phyloP scores from a whole-genome alignment of 2,113 vertebrate species.

The Deroptyus accipitrinus region DNA sequence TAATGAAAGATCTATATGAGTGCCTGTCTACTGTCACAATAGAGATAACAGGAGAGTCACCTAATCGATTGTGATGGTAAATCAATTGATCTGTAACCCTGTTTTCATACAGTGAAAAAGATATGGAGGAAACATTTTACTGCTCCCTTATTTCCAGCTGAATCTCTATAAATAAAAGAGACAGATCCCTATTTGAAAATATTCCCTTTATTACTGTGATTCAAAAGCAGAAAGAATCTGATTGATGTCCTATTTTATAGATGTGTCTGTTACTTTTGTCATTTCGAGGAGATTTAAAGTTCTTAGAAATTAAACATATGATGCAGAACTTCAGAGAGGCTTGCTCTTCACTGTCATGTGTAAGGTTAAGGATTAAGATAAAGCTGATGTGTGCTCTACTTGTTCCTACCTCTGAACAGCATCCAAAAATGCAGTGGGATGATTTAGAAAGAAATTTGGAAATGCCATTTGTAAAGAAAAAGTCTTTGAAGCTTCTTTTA shows the following conservation, averaged over 20 bases:
- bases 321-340: conserved; percentile 69
- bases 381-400: conserved; percentile 45
- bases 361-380: conserved; percentile 69
- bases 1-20: conserved; percentile 86
- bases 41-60: conserved; percentile 75
- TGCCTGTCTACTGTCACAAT: conserved; percentile 75
- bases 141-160: conserved; percentile 66
- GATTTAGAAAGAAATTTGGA: conserved; percentile 38
- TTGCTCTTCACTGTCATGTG: conserved; percentile 68
- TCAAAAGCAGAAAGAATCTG: conserved; percentile 67
- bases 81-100: conserved; percentile 83
- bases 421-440: neutral
- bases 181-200: conserved; percentile 75
- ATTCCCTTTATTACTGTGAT: conserved; percentile 70
- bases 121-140: conserved; percentile 75
- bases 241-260: conserved; percentile 75
- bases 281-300: conserved; percentile 77
- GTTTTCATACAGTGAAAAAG: conserved; percentile 77
- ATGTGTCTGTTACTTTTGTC: conserved; percentile 73
- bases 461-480: neutral
- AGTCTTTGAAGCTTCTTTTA: conserved; percentile 35
- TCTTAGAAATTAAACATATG: conserved; percentile 75
- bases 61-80: conserved; percentile 82
- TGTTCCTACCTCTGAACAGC: neutral
- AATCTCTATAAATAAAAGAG: conserved; percentile 80